phyloP scores from a whole-genome alignment of 1,140 invertebrate species.

The Drosophila cardini region DNA sequence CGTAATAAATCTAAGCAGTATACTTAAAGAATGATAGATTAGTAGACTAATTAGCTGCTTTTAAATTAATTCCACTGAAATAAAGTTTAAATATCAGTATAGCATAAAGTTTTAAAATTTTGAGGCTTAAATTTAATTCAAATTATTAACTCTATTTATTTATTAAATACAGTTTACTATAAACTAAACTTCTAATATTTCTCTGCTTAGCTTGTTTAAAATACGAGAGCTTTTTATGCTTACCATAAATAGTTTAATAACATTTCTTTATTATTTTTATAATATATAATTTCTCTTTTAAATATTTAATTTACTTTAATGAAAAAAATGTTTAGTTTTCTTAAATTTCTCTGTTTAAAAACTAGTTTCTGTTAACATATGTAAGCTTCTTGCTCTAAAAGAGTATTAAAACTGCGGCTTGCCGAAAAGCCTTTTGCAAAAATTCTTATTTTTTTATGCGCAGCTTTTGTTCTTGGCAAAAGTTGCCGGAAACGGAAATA shows the following conservation, averaged over 20 bases:
- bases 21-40: neutral
- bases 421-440: neutral
- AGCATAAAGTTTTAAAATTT: no score
- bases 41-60: conserved; percentile 4
- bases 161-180: no score
- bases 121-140: no score
- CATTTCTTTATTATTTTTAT: no score
- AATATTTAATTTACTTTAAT: no score
- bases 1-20: conserved; percentile 6
- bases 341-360: neutral
- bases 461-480: conserved; percentile 69
- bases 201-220: no score
- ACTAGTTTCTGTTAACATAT: neutral
- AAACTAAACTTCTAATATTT: no score
- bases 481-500: conserved; percentile 81
- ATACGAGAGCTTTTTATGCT: no score
- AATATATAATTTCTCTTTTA: no score
- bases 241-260: no score
- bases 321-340: no score
- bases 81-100: neutral
- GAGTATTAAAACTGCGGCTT: conserved; percentile 9
- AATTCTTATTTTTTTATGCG: conserved; percentile 24
- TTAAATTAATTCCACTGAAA: neutral
- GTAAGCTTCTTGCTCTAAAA: neutral
- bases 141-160: no score